Base-by-base conservation (phyloP, 2,888 invertebrate species). In the Anarsia innoxiella region DNA sequence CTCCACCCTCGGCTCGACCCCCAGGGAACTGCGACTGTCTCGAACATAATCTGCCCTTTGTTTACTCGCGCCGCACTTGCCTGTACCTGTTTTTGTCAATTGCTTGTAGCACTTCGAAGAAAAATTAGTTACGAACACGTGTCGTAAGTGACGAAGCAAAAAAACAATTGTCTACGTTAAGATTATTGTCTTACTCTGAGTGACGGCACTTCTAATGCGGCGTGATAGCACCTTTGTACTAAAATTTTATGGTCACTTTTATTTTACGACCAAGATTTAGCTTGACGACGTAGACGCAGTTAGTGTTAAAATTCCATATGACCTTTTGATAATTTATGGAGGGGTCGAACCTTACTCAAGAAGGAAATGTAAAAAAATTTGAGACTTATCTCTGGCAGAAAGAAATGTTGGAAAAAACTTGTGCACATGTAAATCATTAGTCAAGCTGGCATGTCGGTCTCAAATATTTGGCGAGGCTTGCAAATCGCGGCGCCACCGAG, bases 401-500 rank as follows among this genome's bases (percentile, higher is more conserved):
- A 47, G 51, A 45, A 45, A 49, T 45, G 42, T 39, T 43, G 43
- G 58, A 59, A 64, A 73, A 69, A 66, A 59, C 53, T 44, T 34
- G 39, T 33, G 65, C 83, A 83, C 70, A 74, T 84, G 84, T 76
- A 69, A 68, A 63, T 82, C 78, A 83, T 84, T 84, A 84, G 82
- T 73, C 61, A 53, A 57, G 43, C 48, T 57, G 71, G 65, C 62
- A 56, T 65, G 52, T 56, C 51, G 53, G 54, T 54, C 57, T 66
- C 67, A 77, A 78, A 79, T 77, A 79, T 82, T 83, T 79, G 71
- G 70, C 74, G 70, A 68, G 64, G 58, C 63, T 76, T 63, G 77
- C 77, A 67, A 72, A 73, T 67, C 64, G 55, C 67, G 82, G 78
- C 80, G 82, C 78, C 83, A 68, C 54, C 41, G 53, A 39, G 49